Conservation (phyloP, 2,888 invertebrate species). For the Drosophila koepferae region DNA sequence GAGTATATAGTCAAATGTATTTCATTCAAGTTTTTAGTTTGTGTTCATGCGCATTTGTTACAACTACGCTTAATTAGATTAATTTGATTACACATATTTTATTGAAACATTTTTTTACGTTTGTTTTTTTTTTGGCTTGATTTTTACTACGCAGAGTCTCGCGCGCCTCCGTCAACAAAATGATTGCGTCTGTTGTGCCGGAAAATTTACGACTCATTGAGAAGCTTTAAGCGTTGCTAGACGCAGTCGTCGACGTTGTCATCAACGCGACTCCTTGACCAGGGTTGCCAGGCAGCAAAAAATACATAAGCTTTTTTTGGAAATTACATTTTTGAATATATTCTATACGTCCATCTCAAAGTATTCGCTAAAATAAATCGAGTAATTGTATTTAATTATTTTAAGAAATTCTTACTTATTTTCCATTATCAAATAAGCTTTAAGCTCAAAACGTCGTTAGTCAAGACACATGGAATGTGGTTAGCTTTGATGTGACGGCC, state of each 20-base stretch:
- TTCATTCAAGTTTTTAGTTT: slow-evolving; percentile 14
- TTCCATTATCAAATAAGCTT: background rate
- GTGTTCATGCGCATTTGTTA: background rate
- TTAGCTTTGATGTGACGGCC: slow-evolving; percentile 29
- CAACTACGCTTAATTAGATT: slow-evolving; percentile 36
- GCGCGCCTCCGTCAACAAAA: slow-evolving; percentile 62
- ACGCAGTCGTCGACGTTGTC: slow-evolving; percentile 60
- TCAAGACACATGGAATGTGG: slow-evolving; percentile 14
- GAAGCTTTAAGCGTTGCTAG: slow-evolving; percentile 69
- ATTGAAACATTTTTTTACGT: slow-evolving; percentile 9
- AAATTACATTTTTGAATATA: too few relatives aligned
- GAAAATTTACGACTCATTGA: slow-evolving; percentile 83
- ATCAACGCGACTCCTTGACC: slow-evolving; percentile 46
- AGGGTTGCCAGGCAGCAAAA: slow-evolving; percentile 43
- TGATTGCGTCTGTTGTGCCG: slow-evolving; percentile 84
- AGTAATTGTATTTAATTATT: background rate
- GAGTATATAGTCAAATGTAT: slow-evolving; percentile 1
- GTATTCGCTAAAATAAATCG: background rate
- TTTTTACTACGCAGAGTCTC: slow-evolving; percentile 38
- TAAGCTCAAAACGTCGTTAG: slow-evolving; percentile 22
- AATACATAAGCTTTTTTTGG: background rate
- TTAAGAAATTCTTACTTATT: background rate
- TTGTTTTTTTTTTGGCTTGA: slow-evolving; percentile 7
- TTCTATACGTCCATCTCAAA: too few relatives aligned
- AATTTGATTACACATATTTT: slow-evolving; percentile 26